These are phyloP conservation scores for Aurelia sp. DNA, from an alignment of 30 jellyfish, hydroid and myxozoan genomes.

Conservation along the genomic window DNA sequence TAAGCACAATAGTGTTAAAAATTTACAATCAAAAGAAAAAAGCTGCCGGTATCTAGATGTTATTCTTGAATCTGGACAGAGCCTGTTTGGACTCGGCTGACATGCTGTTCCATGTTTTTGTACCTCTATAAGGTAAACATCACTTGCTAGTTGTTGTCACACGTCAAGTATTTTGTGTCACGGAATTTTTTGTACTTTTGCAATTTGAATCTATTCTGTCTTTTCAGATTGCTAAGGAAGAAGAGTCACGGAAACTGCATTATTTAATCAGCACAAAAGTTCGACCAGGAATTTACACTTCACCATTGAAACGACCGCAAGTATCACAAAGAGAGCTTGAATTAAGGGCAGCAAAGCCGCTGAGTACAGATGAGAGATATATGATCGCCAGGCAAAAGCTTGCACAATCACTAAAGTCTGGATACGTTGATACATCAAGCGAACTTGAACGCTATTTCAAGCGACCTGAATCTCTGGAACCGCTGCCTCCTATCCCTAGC, in stretches of 20 bases:
- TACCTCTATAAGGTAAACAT: too few relatives aligned
- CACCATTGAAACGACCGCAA: constrained; percentile 57
- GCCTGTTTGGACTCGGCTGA: too few relatives aligned
- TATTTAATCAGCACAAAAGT: constrained; percentile 81
- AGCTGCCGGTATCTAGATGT: too few relatives aligned
- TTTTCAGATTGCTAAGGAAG: constrained; percentile 44
- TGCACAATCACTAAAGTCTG: constrained; percentile 43
- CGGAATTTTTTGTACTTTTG: neutral
- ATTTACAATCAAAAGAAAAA: too few relatives aligned
- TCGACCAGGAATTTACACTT: constrained; percentile 73
- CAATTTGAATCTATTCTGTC: neutral
- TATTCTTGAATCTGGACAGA: too few relatives aligned
- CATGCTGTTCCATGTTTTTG: too few relatives aligned
- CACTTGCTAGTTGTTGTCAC: neutral
- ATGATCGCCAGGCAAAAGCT: constrained; percentile 40
- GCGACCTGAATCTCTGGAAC: constrained; percentile 10
- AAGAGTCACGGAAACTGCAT: constrained; percentile 72
- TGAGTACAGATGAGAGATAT: constrained; percentile 72
- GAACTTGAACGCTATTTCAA: neutral
- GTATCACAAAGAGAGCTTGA: constrained; percentile 59
- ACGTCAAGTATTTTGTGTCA: neutral
- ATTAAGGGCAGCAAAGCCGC: constrained; percentile 70
- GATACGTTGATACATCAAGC: constrained; percentile 64
- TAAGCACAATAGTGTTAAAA: too few relatives aligned
- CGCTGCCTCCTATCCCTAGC: constrained; percentile 67